Base-by-base conservation (phyloP, 2,888 invertebrate genomes). In the Lordiphosa andalusiaca region DNA sequence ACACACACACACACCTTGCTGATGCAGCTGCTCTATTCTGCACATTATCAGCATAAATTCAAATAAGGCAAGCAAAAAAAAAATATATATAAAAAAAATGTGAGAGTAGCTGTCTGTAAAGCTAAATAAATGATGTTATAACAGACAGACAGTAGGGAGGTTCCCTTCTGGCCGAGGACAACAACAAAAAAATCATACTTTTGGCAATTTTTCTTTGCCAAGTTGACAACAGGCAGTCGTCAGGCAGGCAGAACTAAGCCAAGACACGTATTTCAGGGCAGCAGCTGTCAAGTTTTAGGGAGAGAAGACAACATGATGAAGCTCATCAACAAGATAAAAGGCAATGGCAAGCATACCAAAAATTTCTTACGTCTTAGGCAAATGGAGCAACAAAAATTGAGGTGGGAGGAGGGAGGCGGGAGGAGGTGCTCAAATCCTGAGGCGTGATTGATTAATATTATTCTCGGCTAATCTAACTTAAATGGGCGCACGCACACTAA, bases 401-500 rank as follows among this genome's bases (percentile, higher is more conserved):
- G 62, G 37, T 40, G 47, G 42, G 13, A 47, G 50, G 36, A 21
- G 21, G n/a, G 21, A 21, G 21, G 46, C 44, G 40, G 50, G 1
- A 16, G 19, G 47, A 59, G 55, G 53, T 53, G 52, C 53, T 42
- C 21, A 67, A 81, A 76, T 83, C 74, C 74, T 69, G 66, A 76
- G 78, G 73, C 78, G 83, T 82, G 83, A 83, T 82, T 82, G 82
- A 82, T 83, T 83, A 83, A 82, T 83, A 78, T 81, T 81, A 78
- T 83, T 74, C 81, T 80, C 80, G 77, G 75, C 80, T 82, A 81
- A 81, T 81, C 81, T 82, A 82, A 82, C 82, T 82, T 80, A 81
- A 81, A 81, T 81, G 83, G 81, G 77, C 80, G 25, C 50, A 48
- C 67, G 63, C 74, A 66, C 61, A 57, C 44, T 6, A 30, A 10